Base-by-base conservation (phyloP, 2,888 invertebrate species). In the Synergus laeviventris region DNA sequence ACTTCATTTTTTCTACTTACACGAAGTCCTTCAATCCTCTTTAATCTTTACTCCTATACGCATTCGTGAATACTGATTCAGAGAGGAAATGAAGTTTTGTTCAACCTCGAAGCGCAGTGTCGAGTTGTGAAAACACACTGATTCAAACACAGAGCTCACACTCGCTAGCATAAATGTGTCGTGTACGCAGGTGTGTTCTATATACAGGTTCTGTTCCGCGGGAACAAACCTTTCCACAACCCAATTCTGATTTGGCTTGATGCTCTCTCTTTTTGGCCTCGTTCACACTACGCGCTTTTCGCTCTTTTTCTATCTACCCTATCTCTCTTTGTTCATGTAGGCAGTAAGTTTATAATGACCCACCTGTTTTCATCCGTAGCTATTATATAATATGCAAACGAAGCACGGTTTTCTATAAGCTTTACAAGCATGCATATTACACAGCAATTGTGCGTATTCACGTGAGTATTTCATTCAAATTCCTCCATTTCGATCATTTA, bases 291-390 rank as follows among this genome's bases (percentile, higher is more conserved):
- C 59, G 8, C 24, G 8, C 24, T 38, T 64, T 12, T 24, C 60
- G 14, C 3, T 73, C 11, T 38, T 31, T 73, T 38, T 62, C n/a
- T 45, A 56, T 73, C 31, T 60, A 16, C 79, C 76, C 75, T 76
- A 76, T 79, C 78, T 78, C 79, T 75, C 59, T 79, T 76, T 74
- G 62, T 78, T 77, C 75, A n/a, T n/a, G n/a, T n/a, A 77, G 49
- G 24, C 77, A 70, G 70, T 70, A 70, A 49, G 36, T 76, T 79
- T 77, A 81, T 82, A 82, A 82, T 82, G 79, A 79, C 81, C 82
- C 82, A 82, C 82, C 82, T 82, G 82, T 82, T 82, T 82, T 82
- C 78, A 79, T 77, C 77, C 76, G 60, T 73, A 76, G 54, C 75
- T 75, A 77, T 75, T 77, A 76, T 76, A 77, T 75, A 78, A 76